These are phyloP conservation scores for Cynodonichthys magdalenae DNA, from an alignment of 2,797 vertebrate species.

Conservation along the genomic window DNA sequence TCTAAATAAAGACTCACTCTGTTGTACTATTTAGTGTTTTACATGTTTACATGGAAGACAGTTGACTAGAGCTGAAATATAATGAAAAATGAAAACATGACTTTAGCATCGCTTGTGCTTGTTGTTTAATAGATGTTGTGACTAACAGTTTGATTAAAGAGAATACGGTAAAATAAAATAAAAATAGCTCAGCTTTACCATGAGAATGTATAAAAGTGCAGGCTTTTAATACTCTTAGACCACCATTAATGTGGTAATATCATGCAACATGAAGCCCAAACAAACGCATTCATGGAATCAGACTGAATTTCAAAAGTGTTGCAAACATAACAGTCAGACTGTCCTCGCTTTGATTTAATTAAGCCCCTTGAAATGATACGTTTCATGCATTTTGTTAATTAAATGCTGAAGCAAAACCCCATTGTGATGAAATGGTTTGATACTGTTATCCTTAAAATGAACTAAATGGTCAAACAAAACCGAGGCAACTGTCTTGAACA, in stretches of 20 bases:
- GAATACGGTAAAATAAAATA: slow-evolving; percentile 23
- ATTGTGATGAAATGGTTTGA: slow-evolving; percentile 28
- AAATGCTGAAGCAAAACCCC: slow-evolving; percentile 31
- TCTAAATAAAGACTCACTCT: slow-evolving; percentile 76
- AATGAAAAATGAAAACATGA: slow-evolving; percentile 34
- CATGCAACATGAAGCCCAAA: slow-evolving; percentile 37
- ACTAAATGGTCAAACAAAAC: slow-evolving; percentile 60
- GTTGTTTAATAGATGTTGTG: slow-evolving; percentile 37
- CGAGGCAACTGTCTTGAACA: slow-evolving; percentile 24
- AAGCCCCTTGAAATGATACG: slow-evolving; percentile 18
- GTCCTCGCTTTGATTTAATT: slow-evolving; percentile 11
- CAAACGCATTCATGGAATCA: slow-evolving; percentile 7
- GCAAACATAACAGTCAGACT: neutral
- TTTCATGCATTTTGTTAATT: slow-evolving; percentile 42
- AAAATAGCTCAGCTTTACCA: slow-evolving; percentile 24
- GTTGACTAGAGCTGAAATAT: slow-evolving; percentile 42
- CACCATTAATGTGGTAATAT: slow-evolving; percentile 32
- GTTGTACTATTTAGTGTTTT: slow-evolving; percentile 75
- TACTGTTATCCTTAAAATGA: slow-evolving; percentile 42
- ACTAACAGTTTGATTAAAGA: slow-evolving; percentile 59
- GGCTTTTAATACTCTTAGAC: slow-evolving; percentile 27
- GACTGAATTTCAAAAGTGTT: slow-evolving; percentile 12
- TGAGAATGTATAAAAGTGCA: slow-evolving; percentile 23
- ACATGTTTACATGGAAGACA: slow-evolving; percentile 77
- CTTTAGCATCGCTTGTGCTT: slow-evolving; percentile 33